A percentile compares a stretch with the other conserved stretches of the same genome.
These are phyloP conservation scores for Bellardia bayeri DNA, from an alignment of 2,888 invertebrate genomes.

Conservation along the genomic window DNA sequence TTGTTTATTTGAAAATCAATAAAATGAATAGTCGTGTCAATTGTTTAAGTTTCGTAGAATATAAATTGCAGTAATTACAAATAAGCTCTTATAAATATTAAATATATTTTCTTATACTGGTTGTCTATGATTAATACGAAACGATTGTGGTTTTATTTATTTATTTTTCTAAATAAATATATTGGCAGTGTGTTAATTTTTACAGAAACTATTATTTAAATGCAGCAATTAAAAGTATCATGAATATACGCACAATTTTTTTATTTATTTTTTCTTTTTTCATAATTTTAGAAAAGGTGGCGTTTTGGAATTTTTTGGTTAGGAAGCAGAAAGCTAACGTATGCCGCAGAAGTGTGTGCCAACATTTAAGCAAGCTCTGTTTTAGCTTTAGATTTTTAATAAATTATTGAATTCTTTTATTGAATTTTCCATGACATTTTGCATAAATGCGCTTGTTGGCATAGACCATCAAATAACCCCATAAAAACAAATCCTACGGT, in stretches of 20 bases:
- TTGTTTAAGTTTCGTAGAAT: constrained; percentile 30
- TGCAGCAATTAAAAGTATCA: constrained; percentile 53
- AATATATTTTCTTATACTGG: background rate
- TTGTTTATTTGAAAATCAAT: constrained; percentile 29
- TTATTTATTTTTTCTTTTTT: background rate
- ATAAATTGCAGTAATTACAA: constrained; percentile 46
- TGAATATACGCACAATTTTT: constrained; percentile 51
- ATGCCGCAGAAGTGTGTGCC: too few relatives aligned
- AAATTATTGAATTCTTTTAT: too few relatives aligned
- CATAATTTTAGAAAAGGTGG: background rate
- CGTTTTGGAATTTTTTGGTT: background rate
- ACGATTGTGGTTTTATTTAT: constrained; percentile 37
- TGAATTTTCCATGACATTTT: too few relatives aligned
- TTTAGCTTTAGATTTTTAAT: too few relatives aligned
- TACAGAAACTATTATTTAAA: constrained; percentile 57
- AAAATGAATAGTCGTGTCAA: constrained; percentile 44
- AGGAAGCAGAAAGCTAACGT: background rate
- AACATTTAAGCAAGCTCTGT: too few relatives aligned
- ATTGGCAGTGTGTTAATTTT: constrained; percentile 44
- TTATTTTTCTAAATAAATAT: constrained; percentile 28
- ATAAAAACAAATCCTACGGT: too few relatives aligned
- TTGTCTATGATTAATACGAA: constrained; percentile 34
- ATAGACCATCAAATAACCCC: too few relatives aligned
- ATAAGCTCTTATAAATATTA: constrained; percentile 12
- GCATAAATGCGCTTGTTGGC: too few relatives aligned